phyloP scores from a whole-genome alignment of 2,888 invertebrate genomes.

The Ectemnius continuus region DNA sequence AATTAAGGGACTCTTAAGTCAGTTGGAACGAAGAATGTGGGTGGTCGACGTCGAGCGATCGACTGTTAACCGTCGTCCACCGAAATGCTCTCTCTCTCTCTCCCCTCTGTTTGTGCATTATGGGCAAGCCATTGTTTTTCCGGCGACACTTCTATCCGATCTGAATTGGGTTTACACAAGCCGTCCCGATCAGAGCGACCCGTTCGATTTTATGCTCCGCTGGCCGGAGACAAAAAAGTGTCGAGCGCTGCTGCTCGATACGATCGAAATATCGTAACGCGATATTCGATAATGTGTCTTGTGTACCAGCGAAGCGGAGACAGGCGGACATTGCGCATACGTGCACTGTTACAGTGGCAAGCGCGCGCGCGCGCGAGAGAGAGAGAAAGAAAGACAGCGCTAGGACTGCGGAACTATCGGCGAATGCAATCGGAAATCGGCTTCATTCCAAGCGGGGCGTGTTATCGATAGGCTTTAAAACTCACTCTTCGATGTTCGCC shows the following conservation, averaged over 20 bases:
- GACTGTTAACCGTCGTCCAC: neutral
- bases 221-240: slow-evolving; percentile 4
- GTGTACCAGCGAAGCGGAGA: neutral
- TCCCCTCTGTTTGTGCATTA: too few relatives aligned
- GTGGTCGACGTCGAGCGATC: neutral
- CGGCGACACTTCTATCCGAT: slow-evolving; percentile 5
- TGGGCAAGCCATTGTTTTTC: neutral
- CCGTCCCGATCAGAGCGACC: neutral
- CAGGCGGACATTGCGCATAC: neutral
- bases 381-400: too few relatives aligned
- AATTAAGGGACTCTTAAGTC: neutral
- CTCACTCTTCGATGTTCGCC: too few relatives aligned
- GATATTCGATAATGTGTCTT: slow-evolving; percentile 7
- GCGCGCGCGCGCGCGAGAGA: too few relatives aligned
- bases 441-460: neutral
- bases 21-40: neutral
- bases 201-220: slow-evolving; percentile 16
- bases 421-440: neutral
- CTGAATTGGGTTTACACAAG: slow-evolving; percentile 9
- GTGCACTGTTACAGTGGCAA: too few relatives aligned
- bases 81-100: neutral
- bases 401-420: neutral
- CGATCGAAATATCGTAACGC: slow-evolving; percentile 3
- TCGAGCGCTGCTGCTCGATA: neutral
- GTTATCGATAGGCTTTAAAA: neutral